Evolutionary conservation across 1,140 invertebrate species (phyloP), one percentile per base, ranked within the genome.

Genomic region (Aricia agestis): DNA sequence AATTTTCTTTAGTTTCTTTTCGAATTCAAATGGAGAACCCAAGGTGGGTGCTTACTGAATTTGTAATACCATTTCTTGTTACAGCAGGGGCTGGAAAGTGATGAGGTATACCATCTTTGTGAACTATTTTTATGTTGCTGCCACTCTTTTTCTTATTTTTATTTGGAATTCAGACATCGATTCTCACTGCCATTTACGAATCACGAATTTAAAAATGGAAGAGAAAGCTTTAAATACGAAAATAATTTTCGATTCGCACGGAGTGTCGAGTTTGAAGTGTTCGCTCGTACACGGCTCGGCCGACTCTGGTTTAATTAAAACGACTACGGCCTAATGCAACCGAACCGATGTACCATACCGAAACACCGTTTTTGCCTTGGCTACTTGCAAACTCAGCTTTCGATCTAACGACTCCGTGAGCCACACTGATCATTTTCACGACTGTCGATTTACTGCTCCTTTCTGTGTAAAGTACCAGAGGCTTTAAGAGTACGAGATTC

Each of bases 71-170:
- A 87, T 92, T 92, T 93, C 92, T 92, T 94, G 94, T 93, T 94
- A 93, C 95, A 96, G 95, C 95, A 96, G 94, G 95, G 95, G 95
- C 95, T 96, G 95, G 95, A 96, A 94, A 95, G 95, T 93, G 95
- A 96, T 93, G 95, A 96, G 95, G 95, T 96, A 96, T 95, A 89
- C 83, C 86, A 90, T 90, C 85, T 90, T 91, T 91, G 86, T 87
- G 86, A 90, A 90, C 86, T 91, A 88, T 85, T 89, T 91, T 91
- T 90, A 85, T 90, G 87, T 91, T 91, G 86, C 86, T 89, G 89
- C 89, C 87, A 90, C 87, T 90, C 87, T 86, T 85, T 76, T 86
- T 86, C 80, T 78, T 83, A 84, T 90, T 91, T 89, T 86, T 86
- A 89, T 91, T 78, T 82, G 78, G 80, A 86, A 83, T 83, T 88